A percentile compares a stretch with the other conserved stretches of the same genome.
phyloP scores from a whole-genome alignment of 1,140 invertebrate genomes.

The Chrysopa pallens region DNA sequence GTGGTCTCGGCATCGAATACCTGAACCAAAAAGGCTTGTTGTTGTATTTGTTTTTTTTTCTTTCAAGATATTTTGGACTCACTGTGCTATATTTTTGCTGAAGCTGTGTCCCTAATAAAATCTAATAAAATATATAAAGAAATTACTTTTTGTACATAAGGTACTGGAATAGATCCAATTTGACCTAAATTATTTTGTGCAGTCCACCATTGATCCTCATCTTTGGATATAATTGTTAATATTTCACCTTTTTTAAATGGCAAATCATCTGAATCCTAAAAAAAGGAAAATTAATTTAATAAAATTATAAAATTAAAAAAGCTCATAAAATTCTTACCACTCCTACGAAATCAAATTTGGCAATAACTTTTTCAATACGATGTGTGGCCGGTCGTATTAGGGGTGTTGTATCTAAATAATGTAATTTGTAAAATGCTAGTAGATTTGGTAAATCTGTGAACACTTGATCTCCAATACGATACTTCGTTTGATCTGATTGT shows the following conservation, averaged over 20 bases:
- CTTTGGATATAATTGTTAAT: slow-evolving; percentile 79
- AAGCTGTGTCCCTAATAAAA: no score
- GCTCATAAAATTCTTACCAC: slow-evolving; percentile 35
- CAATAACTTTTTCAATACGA: slow-evolving; percentile 68
- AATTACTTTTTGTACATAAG: slow-evolving; percentile 68
- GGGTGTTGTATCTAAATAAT: slow-evolving; percentile 92
- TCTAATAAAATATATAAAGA: no score
- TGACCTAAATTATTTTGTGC: slow-evolving; percentile 73
- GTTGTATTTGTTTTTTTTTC: no score
- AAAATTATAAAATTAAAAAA: no score
- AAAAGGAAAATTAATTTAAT: slow-evolving; percentile 8
- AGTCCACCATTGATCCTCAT: slow-evolving; percentile 56
- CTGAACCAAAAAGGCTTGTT: no score
- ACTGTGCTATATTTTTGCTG: no score
- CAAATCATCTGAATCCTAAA: slow-evolving; percentile 82
- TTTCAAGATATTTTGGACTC: no score
- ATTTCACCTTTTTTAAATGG: slow-evolving; percentile 90
- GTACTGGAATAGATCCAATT: slow-evolving; percentile 87
- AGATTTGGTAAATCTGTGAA: slow-evolving; percentile 84
- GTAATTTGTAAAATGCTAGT: slow-evolving; percentile 85
- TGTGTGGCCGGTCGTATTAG: slow-evolving; percentile 60
- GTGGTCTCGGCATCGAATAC: no score
- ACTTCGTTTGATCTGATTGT: slow-evolving; percentile 52
- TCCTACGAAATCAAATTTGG: slow-evolving; percentile 85
- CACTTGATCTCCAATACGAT: slow-evolving; percentile 86